Evolutionary conservation across 2,113 vertebrate species (phyloP).

Genomic region (Tragelaphus buxtoni): DNA sequence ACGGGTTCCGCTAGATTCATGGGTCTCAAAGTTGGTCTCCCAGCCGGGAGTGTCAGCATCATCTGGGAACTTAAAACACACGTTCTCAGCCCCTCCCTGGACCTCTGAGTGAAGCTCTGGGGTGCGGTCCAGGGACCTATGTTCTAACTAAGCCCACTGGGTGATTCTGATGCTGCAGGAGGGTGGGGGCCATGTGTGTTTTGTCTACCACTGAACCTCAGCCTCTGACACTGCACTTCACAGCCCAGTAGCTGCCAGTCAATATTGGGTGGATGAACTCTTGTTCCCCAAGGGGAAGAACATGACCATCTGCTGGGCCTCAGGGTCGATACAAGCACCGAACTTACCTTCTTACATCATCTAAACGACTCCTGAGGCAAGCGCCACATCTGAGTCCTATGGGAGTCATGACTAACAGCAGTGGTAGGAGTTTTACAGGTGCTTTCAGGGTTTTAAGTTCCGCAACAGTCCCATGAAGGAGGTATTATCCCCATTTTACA

Average conservation of each 20-base stretch:
- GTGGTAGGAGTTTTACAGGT: accelerated
- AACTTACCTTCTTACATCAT: accelerated
- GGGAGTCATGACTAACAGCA: not conserved
- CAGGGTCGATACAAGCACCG: accelerated
- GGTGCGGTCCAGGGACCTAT: too few relatives aligned
- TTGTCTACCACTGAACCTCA: not conserved
- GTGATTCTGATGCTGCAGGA: not conserved
- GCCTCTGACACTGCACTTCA: not conserved
- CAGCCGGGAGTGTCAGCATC: not conserved
- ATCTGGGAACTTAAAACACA: not conserved
- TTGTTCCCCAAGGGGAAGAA: not conserved
- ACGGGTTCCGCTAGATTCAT: not conserved
- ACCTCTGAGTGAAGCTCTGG: not conserved
- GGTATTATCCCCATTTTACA: not conserved
- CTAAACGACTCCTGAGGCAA: not conserved
- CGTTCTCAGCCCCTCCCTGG: too few relatives aligned
- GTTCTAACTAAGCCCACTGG: not conserved
- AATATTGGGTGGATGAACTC: accelerated
- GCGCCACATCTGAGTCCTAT: accelerated
- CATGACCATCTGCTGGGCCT: too few relatives aligned
- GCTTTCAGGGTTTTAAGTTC: not conserved
- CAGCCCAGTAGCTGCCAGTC: not conserved
- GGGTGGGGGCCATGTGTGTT: not conserved
- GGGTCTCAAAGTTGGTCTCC: not conserved
- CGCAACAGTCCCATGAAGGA: not conserved